Percentiles rank a stretch among this genome's conserved stretches.
phyloP scores from a whole-genome alignment of 2,113 vertebrate species.

The Prionailurus bengalensis region DNA sequence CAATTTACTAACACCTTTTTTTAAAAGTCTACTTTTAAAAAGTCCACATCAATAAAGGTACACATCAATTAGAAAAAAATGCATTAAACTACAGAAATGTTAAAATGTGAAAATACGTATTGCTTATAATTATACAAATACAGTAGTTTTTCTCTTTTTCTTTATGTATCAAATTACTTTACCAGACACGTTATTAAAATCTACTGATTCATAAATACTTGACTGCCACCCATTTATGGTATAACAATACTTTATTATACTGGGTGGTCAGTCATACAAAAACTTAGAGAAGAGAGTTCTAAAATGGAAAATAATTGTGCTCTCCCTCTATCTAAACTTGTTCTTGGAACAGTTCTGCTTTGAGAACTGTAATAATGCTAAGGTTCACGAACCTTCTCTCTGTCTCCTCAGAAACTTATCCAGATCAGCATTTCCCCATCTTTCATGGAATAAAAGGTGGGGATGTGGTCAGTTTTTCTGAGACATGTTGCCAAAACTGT shows the following conservation, averaged over 20 bases:
- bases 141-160: not conserved
- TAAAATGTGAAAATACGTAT: slow-evolving; percentile 30
- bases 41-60: not conserved
- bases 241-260: slow-evolving; percentile 71
- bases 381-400: slow-evolving; percentile 77
- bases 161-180: slow-evolving; percentile 43
- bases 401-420: slow-evolving; percentile 62
- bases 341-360: slow-evolving; percentile 73
- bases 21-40: not conserved
- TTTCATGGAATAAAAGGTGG: slow-evolving; percentile 63
- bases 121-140: slow-evolving; percentile 52
- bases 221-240: slow-evolving; percentile 65
- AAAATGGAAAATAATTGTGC: slow-evolving; percentile 72
- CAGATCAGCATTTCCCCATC: slow-evolving; percentile 67
- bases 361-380: slow-evolving; percentile 63
- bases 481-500: slow-evolving; percentile 68
- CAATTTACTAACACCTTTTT: not conserved
- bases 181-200: slow-evolving; percentile 51
- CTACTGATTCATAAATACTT: slow-evolving; percentile 57
- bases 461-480: slow-evolving; percentile 65
- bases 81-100: not conserved
- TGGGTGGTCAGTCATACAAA: slow-evolving; percentile 76
- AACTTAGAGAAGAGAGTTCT: slow-evolving; percentile 55
- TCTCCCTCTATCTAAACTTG: slow-evolving; percentile 75
- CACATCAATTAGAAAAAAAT: not conserved